Evolutionary conservation across 2,113 vertebrate species (phyloP).

Genomic region (Mohoua ochrocephala): DNA sequence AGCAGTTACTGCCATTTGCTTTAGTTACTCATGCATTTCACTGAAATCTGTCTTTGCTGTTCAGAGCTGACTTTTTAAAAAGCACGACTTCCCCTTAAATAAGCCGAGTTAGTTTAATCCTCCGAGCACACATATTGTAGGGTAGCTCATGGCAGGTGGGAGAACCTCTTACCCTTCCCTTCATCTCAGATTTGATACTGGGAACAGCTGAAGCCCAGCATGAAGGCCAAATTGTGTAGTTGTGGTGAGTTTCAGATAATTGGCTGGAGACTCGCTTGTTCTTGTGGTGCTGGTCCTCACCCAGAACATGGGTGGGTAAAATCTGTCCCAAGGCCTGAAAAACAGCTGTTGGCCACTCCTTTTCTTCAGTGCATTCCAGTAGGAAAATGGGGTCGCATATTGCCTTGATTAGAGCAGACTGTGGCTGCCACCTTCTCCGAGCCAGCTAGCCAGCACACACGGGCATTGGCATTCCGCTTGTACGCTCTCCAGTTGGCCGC

Average conservation of each 20-base stretch:
- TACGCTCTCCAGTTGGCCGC: background rate
- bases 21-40: constrained; percentile 56
- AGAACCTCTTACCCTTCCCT: background rate
- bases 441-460: background rate
- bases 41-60: background rate
- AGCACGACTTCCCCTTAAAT: background rate
- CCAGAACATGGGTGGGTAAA: constrained; percentile 25
- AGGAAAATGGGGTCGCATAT: background rate
- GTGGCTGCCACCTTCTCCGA: background rate
- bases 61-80: constrained; percentile 8
- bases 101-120: background rate
- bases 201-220: background rate
- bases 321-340: background rate
- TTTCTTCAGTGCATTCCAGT: background rate
- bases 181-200: background rate
- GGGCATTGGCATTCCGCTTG: background rate
- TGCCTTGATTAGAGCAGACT: constrained; percentile 27
- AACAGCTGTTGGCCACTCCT: background rate
- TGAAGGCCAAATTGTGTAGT: background rate
- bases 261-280: background rate
- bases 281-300: background rate
- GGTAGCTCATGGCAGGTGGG: background rate
- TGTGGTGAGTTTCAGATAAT: background rate
- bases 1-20: constrained; percentile 37
- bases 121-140: background rate